Base-by-base conservation (phyloP, 2,113 vertebrate species). In the Campylomormyrus numenius region DNA sequence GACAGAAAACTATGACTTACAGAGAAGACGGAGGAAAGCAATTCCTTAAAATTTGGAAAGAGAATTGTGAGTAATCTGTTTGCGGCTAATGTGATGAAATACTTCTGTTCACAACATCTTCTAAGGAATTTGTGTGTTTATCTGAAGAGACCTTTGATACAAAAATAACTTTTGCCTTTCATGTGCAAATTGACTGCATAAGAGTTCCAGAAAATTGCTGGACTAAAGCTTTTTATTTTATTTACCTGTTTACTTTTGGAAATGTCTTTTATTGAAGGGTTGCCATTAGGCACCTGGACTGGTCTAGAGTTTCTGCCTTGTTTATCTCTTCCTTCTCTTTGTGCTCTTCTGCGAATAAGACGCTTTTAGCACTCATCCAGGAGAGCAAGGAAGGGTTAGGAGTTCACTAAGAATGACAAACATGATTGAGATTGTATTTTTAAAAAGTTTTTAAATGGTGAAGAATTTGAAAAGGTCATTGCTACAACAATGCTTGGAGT, bases 181-280 rank as follows among this genome's bases (percentile, higher is more conserved):
- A n/a, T 50, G 15, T 50, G 46, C 21, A 74, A 74, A 89, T 49
- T 89, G 88, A 89, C 13, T 70, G 24, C 53, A 49, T 24, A 39
- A 19, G 74, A 89, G 88, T 46, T 89, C 50, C 74, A 46, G 52
- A 77, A 84, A 58, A 84, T 89, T n/a, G 24, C 17, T 58, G 9
- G 35, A 58, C 83, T 58, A 85, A 56, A 45, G 74, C 74, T 42
- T 50, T 89, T n/a, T 39, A 85, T 85, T 80, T 46, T 85, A 85
- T 70, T 70, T 31, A 62, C 27, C 11, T 31, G 89, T 85, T 56
- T 58, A 27, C 77, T 48, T 85, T 46, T 17, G n/a, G 15, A 62
- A 46, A 46, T 45, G 24, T 89, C 17, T 89, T 85, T 89, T 31
- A 85, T 62, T 58, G 15, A 89, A 85, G 62, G 80, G 46, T 42